Conservation (phyloP, 2,113 vertebrate genomes). For the Pungitius pungitius region DNA sequence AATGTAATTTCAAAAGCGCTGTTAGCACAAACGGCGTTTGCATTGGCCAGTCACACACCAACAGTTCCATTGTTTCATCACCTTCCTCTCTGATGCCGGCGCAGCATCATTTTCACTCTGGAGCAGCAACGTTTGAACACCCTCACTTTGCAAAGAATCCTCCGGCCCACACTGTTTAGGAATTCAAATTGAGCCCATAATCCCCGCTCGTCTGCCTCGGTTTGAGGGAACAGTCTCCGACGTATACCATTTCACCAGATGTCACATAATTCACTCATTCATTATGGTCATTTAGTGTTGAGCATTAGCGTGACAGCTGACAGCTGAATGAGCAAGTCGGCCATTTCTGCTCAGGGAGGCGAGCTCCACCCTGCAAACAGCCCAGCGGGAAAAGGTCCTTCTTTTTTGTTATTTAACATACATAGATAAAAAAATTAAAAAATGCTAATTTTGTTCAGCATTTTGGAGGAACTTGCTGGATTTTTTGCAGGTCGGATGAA, state of each 20-base stretch:
- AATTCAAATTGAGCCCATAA: slow-evolving; percentile 3
- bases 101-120: slow-evolving; percentile 1
- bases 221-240: slow-evolving; percentile 18
- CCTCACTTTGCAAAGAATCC: background rate
- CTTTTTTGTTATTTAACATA: background rate
- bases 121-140: background rate
- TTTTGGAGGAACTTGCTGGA: background rate
- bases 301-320: slow-evolving; percentile 19
- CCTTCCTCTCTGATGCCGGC: background rate
- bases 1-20: slow-evolving; percentile 14
- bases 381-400: background rate
- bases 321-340: background rate
- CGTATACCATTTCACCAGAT: background rate
- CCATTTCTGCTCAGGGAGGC: background rate
- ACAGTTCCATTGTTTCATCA: slow-evolving; percentile 3
- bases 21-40: slow-evolving; percentile 27
- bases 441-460: background rate
- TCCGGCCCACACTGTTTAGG: slow-evolving; percentile 2
- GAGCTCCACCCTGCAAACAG: background rate
- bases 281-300: slow-evolving; percentile 21
- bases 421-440: background rate
- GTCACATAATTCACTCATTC: slow-evolving; percentile 20
- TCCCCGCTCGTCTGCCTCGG: background rate
- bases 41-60: slow-evolving; percentile 40
- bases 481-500: background rate